Conservation (phyloP, 2,113 vertebrate species). For the Engraulis encrasicolus region DNA sequence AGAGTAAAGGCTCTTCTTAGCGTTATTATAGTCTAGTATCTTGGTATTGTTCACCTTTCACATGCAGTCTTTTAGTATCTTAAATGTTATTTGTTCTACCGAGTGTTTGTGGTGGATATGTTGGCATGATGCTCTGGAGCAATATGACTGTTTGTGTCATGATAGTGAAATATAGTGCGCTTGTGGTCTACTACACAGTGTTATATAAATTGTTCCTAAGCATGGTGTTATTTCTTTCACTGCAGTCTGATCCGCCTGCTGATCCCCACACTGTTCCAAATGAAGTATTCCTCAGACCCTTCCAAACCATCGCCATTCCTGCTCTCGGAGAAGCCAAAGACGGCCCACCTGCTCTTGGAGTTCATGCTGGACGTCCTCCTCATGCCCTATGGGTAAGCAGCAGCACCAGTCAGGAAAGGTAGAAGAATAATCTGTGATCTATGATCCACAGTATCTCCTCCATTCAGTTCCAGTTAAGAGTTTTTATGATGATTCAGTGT, state of each 20-base stretch:
- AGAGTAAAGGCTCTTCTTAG: slow-evolving; percentile 37
- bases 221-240: slow-evolving; percentile 54
- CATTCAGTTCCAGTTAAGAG: no score
- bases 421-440: background rate
- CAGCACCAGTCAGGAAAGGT: slow-evolving; percentile 49
- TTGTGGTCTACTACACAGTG: no score
- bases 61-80: no score
- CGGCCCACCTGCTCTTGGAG: slow-evolving; percentile 93
- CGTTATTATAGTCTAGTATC: no score
- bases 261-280: slow-evolving; percentile 96
- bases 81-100: no score
- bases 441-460: background rate
- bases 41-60: no score
- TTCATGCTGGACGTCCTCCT: slow-evolving; percentile 98
- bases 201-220: no score
- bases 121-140: no score
- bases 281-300: slow-evolving; percentile 91
- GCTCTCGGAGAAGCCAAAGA: slow-evolving; percentile 96
- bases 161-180: no score
- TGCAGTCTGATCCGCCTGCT: slow-evolving; percentile 97
- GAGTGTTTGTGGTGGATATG: no score
- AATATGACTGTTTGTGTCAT: no score
- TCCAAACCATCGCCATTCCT: slow-evolving; percentile 87
- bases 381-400: slow-evolving; percentile 99
- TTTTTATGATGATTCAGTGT: no score